Evolutionary conservation across 2,797 vertebrate genomes (phyloP), one percentile per base, ranked within the genome.

Genomic region (Sphenopsis melanotis): DNA sequence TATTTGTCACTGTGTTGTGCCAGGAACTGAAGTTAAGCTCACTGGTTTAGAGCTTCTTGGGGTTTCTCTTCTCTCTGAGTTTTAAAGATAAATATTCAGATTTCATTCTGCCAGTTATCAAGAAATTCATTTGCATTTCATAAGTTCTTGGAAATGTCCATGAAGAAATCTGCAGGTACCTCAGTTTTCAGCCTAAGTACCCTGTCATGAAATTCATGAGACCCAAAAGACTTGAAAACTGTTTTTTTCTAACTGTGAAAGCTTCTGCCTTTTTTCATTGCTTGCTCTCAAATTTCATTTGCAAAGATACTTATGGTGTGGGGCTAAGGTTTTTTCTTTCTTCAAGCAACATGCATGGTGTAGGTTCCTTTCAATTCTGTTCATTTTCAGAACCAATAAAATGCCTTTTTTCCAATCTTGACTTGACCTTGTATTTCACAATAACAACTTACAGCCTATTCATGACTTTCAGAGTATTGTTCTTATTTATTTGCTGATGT

Each of bases 161-260:
- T 12, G 32, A 93, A 85, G 53, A 83, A 92, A 83, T 69, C 30
- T 81, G 37, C 68, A 83, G 24, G 64, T 83, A 27, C 49, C 66
- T 87, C 76, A 89, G 21, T 36, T 83, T 84, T 74, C 64, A 77
- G 57, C 20, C 18, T 52, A 70, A 95, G 41, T 83, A 52, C 5
- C 19, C 15, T 39, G 15, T 83, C 49, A 89, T 44, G 60, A 94
- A 94, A 94, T 91, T 92, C 76, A 91, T 89, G 64, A 96, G 49
- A 63, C 23, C 8, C 15, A 39, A 60, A 72, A 53, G 56, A 55
- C 10, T 74, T 53, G 53, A 89, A 84, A 90, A 61, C 21, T 77
- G 5, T 68, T 44, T 69, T 69, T 66, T 82, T 79, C 32, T 41
- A 52, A 61, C 59, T 87, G 27, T 14, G 21, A 41, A 64, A 87